Base-by-base conservation (phyloP, 2,888 invertebrate species). In the Terebella lapidaria region DNA sequence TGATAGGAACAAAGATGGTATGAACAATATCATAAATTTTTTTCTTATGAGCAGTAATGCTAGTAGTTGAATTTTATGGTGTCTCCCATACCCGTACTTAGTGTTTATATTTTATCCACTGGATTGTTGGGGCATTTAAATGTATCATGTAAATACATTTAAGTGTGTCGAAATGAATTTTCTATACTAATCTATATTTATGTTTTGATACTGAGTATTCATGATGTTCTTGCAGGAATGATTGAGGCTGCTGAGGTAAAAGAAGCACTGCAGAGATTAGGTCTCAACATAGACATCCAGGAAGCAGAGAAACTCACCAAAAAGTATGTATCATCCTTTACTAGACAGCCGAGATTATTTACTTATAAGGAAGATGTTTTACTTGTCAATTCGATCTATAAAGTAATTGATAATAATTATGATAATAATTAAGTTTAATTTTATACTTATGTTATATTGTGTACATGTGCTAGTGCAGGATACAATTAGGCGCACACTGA, bases 1-100 rank as follows among this genome's bases (percentile, higher is more conserved):
- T 72, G 96, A 96, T 82, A 90, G 88, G 79, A 95, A 96, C 83
- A 86, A 88, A 83, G 95, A 96, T 86, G 96, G 96, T 92, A 83
- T 84, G 86, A 22, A 27, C n/a, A n/a, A 22, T 49, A 49, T 49
- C 49, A 10, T 49, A 18, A 35, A 35, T 15, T 10, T 35, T 18
- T 15, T 35, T 35, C 18, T 35, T 35, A 18, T 35, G n/a, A n/a
- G n/a, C n/a, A n/a, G n/a, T n/a, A n/a, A 10, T 18, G 10, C 18
- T 35, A 35, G 10, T 18, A 35, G 35, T 18, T 35, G 35, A 15
- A 15, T 10, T 18, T 18, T 35, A 18, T 15, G 18, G 35, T 35
- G 18, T 35, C 18, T 35, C 18, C 35, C 35, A 35, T 35, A 15
- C 10, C 35, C 10, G 35, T 35, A 15, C 35, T 35, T 18, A 15